Evolutionary conservation across 2,797 vertebrate species (phyloP), one percentile per base, ranked within the genome.

Genomic region (Fistularia tabacaria): DNA sequence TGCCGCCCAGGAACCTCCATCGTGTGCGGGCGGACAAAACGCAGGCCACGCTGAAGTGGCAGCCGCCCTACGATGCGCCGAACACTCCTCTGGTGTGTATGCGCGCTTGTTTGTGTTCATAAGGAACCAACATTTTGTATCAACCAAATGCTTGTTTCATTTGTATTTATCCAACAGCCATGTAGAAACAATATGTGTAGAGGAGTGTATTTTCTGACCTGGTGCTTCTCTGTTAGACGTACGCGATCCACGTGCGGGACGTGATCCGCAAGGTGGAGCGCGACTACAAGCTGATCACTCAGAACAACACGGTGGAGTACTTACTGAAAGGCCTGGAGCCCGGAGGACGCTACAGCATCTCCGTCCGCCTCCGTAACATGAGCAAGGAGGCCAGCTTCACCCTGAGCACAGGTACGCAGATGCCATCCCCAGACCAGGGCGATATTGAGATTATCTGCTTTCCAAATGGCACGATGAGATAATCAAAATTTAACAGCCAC

Each of bases 1-100:
- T 99, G 14, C 96, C 97, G 0, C 97, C 97, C 6, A 92, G 96
- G n/a, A 95, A 95, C 77, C 92, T 99, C 25, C 97, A 99, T 10
- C 76, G 87, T 0, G 93, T 98, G 54, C 88, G 38, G 25, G 88
- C 88, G 0, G 92, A 90, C 3, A 94, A 94, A 72, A 95, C 92
- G 0, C 93, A 93, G 1, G 93, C 91, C 0, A 85, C 87, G 43
- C 85, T 99, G 51, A 99, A 98, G 68, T 99, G 97, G 97, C 95
- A 98, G 68, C 94, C 96, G 0, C 97, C 97, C 0, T 98, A 95
- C 0, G 96, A 98, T 73, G 83, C 91, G 0, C 97, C 95, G 0
- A 91, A 91, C 79, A 58, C 89, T 49, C 87, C 92, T 51, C 87
- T 99, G 93, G 97, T 99, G 90, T 8, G 54, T 0, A 0, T 39